phyloP scores from a whole-genome alignment of 2,797 vertebrate species.

The Tragopan temminckii region DNA sequence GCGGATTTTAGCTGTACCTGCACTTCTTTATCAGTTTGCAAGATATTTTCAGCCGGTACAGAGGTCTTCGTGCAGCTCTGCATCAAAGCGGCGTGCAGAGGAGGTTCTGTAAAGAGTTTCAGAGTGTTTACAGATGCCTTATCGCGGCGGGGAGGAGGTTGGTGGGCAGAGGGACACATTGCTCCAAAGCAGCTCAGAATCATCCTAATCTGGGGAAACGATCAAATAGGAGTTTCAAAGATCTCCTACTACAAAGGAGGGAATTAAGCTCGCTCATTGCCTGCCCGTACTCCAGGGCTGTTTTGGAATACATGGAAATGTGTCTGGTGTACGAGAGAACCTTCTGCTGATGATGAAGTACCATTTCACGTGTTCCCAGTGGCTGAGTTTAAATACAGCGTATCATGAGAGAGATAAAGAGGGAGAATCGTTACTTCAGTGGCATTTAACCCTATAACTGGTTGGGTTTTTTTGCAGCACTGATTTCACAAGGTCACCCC shows the following conservation, averaged over 20 bases:
- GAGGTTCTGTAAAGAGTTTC: constrained; percentile 68
- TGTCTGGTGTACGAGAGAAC: background rate
- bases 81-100: constrained; percentile 79
- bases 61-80: constrained; percentile 76
- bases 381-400: background rate
- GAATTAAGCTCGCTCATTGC: constrained; percentile 67
- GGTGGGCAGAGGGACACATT: constrained; percentile 35
- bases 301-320: constrained; percentile 47
- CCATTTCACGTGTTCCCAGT: constrained; percentile 22
- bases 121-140: constrained; percentile 82
- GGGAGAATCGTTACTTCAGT: constrained; percentile 20
- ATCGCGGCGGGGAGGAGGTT: constrained; percentile 56
- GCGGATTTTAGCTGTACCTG: constrained; percentile 78
- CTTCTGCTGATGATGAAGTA: constrained; percentile 41
- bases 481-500: constrained; percentile 56
- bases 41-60: constrained; percentile 74
- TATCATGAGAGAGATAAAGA: background rate
- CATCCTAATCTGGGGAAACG: constrained; percentile 63
- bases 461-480: background rate
- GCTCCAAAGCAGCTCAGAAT: constrained; percentile 66
- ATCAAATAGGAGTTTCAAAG: constrained; percentile 80
- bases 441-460: constrained; percentile 42
- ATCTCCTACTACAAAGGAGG: constrained; percentile 73
- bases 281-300: constrained; percentile 25
- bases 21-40: constrained; percentile 79